These are phyloP conservation scores for Poeciliopsis prolifica DNA, from an alignment of 2,113 vertebrate species.

Conservation along the genomic window DNA sequence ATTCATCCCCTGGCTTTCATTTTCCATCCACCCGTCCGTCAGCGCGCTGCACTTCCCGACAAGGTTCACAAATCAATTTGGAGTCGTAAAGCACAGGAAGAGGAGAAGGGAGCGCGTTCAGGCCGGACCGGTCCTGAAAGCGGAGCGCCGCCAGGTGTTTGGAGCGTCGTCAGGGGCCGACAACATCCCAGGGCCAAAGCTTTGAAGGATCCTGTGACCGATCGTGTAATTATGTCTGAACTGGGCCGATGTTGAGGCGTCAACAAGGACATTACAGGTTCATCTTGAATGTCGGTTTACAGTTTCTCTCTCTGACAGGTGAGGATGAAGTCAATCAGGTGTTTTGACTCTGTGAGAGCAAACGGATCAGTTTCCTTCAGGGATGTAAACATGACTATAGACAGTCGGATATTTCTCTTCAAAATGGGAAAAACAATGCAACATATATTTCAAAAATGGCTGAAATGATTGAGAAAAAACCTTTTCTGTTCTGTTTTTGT, in stretches of 20 bases:
- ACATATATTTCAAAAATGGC: neutral
- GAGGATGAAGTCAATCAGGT: neutral
- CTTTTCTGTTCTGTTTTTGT: no score
- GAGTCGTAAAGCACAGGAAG: constrained; percentile 32
- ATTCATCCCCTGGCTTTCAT: constrained; percentile 55
- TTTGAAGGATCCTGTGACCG: constrained; percentile 35
- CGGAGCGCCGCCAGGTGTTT: constrained; percentile 12
- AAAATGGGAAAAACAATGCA: neutral
- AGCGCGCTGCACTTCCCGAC: constrained; percentile 37
- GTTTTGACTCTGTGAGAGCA: no score
- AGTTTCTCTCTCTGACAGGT: neutral
- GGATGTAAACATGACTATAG: neutral
- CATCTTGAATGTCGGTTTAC: neutral
- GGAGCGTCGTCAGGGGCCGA: constrained; percentile 6
- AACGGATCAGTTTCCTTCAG: neutral
- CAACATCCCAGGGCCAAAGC: constrained; percentile 28
- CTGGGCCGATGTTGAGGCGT: constrained; percentile 4
- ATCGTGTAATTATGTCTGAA: neutral
- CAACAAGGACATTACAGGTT: constrained; percentile 3
- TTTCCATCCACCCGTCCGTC: constrained; percentile 40
- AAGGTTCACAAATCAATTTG: constrained; percentile 66
- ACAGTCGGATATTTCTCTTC: neutral
- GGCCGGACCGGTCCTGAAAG: constrained; percentile 20
- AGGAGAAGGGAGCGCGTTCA: constrained; percentile 25
- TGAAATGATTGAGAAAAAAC: no score